Evolutionary conservation across 1,140 invertebrate species (phyloP), one percentile per base, ranked within the genome.

Genomic region (Zelostemma sp.): DNA sequence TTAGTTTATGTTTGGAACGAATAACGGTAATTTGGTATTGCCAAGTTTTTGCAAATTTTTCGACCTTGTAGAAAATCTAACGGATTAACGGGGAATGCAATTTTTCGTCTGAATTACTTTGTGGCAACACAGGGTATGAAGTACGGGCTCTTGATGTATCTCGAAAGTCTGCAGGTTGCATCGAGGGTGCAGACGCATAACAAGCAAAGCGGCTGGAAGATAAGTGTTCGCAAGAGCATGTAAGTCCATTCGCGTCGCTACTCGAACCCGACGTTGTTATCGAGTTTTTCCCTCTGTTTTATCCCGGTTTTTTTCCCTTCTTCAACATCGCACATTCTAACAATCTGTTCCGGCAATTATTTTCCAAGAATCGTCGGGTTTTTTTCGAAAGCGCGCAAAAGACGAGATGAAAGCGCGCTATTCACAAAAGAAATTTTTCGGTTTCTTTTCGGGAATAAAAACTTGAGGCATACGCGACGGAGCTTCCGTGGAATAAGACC

Each of bases 121-220:
- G 61, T 57, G 55, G 58, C 55, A 63, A 38, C 56, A 60, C 55
- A 14, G 46, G 17, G 35, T 54, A 64, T 69, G 56, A 69, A 69
- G 67, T 69, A 33, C 51, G 12, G 45, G 46, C 57, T 54, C 60
- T 69, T 56, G 57, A 60, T 61, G 57, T 56, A 56, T 64, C 57
- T 69, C 61, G 57, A 70, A 63, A 65, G 68, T 45, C 35, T 65
- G 60, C 51, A 53, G 67, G 51, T 65, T 53, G 57, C 61, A 70
- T 70, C 68, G 68, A 70, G 61, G 61, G 48, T 65, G 53, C 57
- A 70, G 61, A 70, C 61, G 61, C 68, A 70, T 65, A 70, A 70
- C 68, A 70, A 65, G 68, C 61, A 57, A 61, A 61, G 56, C 61
- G 33, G 28, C 40, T 6, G 50, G 31, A 25, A 70, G 61, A 65